Evolutionary conservation across 2,113 vertebrate genomes (phyloP).

Genomic region (Lathamus discolor): DNA sequence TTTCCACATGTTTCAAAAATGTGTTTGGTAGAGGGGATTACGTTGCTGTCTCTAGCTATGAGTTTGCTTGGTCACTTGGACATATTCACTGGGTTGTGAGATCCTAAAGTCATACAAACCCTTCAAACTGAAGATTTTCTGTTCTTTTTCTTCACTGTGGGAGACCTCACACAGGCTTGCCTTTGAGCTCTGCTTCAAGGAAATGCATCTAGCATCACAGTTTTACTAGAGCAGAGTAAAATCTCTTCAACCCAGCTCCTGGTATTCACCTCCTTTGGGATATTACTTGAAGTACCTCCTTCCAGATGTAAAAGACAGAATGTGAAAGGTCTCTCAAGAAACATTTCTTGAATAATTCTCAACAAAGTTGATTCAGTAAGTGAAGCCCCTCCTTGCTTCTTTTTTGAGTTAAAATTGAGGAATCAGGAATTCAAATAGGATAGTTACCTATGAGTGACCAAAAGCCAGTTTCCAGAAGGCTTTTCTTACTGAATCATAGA

Average conservation of each 20-base stretch:
- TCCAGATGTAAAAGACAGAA: background rate
- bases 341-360: background rate
- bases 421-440: background rate
- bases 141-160: background rate
- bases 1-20: constrained; percentile 36
- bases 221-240: background rate
- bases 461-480: background rate
- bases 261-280: background rate
- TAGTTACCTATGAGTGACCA: background rate
- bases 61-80: constrained; percentile 45
- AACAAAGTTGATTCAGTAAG: background rate
- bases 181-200: background rate
- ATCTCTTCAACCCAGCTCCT: background rate
- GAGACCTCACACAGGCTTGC: background rate
- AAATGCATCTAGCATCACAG: background rate
- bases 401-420: background rate
- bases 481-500: background rate
- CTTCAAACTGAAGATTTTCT: constrained; percentile 1
- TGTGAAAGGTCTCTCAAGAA: background rate
- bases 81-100: constrained; percentile 1
- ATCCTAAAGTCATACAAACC: background rate
- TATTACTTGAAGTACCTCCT: background rate
- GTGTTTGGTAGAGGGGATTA: constrained; percentile 30
- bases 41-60: constrained; percentile 50
- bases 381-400: background rate